Percentiles rank a stretch among this genome's conserved stretches.
Conservation (phyloP, 2,797 vertebrate genomes). For the Sebastes dallii region DNA sequence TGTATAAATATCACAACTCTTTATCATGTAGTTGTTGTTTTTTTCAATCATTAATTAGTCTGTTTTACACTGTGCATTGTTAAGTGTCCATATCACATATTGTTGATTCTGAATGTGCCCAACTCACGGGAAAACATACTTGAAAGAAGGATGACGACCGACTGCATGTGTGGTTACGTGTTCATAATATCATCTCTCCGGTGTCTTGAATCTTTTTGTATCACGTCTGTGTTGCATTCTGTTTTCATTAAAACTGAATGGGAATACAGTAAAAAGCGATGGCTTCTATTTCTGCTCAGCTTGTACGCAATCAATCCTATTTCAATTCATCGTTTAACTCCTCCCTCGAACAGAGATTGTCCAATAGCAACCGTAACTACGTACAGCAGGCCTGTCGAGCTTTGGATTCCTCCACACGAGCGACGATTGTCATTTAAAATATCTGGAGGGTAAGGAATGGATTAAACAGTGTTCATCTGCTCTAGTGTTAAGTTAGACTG, state of each 20-base stretch:
- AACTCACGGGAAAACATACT: neutral
- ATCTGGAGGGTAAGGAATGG: too few relatives aligned
- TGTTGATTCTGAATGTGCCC: conserved; percentile 21
- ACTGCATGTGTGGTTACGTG: conserved; percentile 32
- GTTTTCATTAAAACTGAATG: conserved; percentile 43
- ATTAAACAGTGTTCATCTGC: neutral
- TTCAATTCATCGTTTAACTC: neutral
- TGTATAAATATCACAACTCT: neutral
- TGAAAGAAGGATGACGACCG: neutral
- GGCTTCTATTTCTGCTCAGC: neutral
- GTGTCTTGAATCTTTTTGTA: conserved; percentile 46
- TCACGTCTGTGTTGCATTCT: conserved; percentile 11
- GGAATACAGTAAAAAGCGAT: neutral
- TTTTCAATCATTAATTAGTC: neutral
- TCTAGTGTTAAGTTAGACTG: neutral
- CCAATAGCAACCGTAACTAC: neutral
- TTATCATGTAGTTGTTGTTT: neutral
- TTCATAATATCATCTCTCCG: conserved; percentile 11
- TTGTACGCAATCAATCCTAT: neutral
- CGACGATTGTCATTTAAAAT: neutral
- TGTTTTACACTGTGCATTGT: conserved; percentile 14
- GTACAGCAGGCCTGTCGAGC: neutral
- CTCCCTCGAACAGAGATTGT: neutral
- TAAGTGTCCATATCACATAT: conserved; percentile 3
- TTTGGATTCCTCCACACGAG: neutral